Evolutionary conservation across 2,888 invertebrate species (phyloP), one percentile per base, ranked within the genome.

Genomic region (Marronus borbonicus): DNA sequence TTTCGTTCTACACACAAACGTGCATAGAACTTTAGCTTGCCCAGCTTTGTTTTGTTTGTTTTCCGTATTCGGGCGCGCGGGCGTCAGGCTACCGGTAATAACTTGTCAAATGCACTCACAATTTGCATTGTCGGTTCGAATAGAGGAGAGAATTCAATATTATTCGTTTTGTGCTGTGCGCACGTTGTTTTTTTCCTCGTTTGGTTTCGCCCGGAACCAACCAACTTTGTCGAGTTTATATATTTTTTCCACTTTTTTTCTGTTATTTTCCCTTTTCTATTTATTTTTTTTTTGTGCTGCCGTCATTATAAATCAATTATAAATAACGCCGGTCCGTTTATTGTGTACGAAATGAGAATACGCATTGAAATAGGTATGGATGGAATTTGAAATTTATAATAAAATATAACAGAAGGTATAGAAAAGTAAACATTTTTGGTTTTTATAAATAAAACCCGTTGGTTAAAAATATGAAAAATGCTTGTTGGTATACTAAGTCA

Each of bases 41-140:
- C 62, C 65, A 55, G 68, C 36, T 44, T 76, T 58, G 80, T 80
- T 80, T 79, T 72, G 65, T 65, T 78, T 76, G 76, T 78, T 78
- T 81, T 65, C 74, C 65, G 77, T 80, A 82, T 80, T 80, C 80
- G 79, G 81, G 83, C 20, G 55, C 55, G 17, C 55, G 55, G 55
- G 55, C 83, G 82, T 82, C 81, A 81, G 82, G 80, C 81, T 82
- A 82, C 82, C 82, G 39, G 84, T 85, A 84, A 85, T 84, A 84
- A 83, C 84, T 84, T 85, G 85, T 85, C 85, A 85, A 82, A 80
- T 80, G 83, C 85, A 85, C 83, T 76, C 80, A 74, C 76, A 65
- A 72, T 79, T 79, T 76, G 76, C 79, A 79, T 76, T 79, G 78
- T 65, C 68, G 58, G 64, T 31, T 55, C 52, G 36, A 20, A 36